Evolutionary conservation across 2,888 invertebrate genomes (phyloP), one percentile per base, ranked within the genome.

Genomic region (Pristionchus fissidentatus): DNA sequence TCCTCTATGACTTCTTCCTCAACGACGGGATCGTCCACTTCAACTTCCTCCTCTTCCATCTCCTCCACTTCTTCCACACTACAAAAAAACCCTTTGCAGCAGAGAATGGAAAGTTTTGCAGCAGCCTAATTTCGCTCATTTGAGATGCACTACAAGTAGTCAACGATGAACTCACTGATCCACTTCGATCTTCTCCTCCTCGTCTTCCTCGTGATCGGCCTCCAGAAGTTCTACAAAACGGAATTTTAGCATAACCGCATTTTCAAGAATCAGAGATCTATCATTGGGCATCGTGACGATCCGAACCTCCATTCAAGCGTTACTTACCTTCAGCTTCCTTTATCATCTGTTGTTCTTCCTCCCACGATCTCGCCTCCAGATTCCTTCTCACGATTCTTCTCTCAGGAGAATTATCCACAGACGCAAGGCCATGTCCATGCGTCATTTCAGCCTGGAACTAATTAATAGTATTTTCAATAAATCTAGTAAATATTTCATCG

Each of bases 1-100:
- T 81, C 80, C 35, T 81, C 80, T 13, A 81, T 81, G 46, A 81
- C 62, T 81, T 81, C 80, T 29, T 81, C 80, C 32, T 60, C 80
- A 0, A 38, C n/a, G 32, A 38, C 32, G 10, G 41, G 43, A 62
- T 62, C 80, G 22, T 81, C 80, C 7, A 81, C 80, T 43, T 81
- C 80, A 15, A 81, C 46, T 60, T 80, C 79, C 29, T 81, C 80
- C 38, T 79, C 79, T 22, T 79, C 79, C 57, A 79, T n/a, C 46
- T 77, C 49, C 13, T 49, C 77, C 15, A 49, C 77, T 32, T 77
- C 77, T 22, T 70, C 70, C 22, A 70, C 70, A 43, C 70, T 70
- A 26, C 15, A 70, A 66, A 3, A 35, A 22, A 22, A 66, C 13
- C 15, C 2, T 4, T n/a, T n/a, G n/a, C n/a, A n/a, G n/a, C n/a